A percentile compares a stretch with the other conserved stretches of the same genome.
Evolutionary conservation across 2,888 invertebrate species (phyloP).

Genomic region (Colostygia pectinataria): DNA sequence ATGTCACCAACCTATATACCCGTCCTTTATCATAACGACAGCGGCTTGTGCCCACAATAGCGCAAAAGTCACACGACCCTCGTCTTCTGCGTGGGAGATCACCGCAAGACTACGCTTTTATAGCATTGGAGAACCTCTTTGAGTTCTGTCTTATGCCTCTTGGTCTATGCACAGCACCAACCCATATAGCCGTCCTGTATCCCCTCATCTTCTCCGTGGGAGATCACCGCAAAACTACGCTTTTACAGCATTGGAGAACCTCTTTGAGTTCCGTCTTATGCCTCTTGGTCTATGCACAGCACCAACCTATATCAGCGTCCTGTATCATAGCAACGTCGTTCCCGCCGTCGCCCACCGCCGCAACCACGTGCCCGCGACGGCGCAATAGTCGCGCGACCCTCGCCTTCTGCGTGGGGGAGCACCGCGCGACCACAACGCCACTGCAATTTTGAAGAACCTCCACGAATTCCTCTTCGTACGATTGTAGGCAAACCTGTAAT

Average conservation of each 20-base stretch:
- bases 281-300: too few species aligned
- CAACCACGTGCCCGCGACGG: conserved; percentile 85
- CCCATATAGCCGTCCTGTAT: conserved; percentile 98
- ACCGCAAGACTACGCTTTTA: conserved; percentile 94
- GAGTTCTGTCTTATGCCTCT: too few species aligned
- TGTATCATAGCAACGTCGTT: conserved; percentile 99
- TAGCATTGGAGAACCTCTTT: conserved; percentile 87
- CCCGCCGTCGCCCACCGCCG: conserved; percentile 98
- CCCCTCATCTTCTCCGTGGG: conserved; percentile 95
- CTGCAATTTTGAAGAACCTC: conserved; percentile 87
- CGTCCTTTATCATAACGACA: conserved; percentile 97
- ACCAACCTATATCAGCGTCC: conserved; percentile 97
- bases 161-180: too few species aligned
- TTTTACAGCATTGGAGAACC: conserved; percentile 87
- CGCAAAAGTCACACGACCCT: conserved; percentile 82
- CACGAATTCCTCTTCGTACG: conserved; percentile 87
- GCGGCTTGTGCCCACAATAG: conserved; percentile 86
- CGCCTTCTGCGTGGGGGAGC: conserved; percentile 96
- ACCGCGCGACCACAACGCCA: conserved; percentile 95
- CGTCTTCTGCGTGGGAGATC: conserved; percentile 96
- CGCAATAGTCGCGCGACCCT: conserved; percentile 82
- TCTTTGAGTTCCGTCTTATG: too few species aligned
- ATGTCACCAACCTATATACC: conserved; percentile 97
- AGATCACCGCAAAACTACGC: conserved; percentile 96
- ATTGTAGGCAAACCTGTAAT: conserved; percentile 85